phyloP scores from a whole-genome alignment of 2,797 vertebrate genomes.

The Xiphophorus birchmanni region DNA sequence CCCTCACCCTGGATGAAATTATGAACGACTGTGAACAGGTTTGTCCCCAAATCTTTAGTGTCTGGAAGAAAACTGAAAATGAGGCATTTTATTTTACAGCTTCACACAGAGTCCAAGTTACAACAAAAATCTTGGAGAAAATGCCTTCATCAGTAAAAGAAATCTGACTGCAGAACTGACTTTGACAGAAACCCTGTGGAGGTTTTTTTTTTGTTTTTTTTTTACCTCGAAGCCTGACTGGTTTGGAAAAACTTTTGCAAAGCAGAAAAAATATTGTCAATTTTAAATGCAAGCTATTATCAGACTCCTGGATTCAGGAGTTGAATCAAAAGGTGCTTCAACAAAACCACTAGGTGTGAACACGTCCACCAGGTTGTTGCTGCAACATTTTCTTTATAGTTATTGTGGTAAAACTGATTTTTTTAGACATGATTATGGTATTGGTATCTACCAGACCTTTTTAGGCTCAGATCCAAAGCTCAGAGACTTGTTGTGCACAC shows the following conservation, averaged over 20 bases:
- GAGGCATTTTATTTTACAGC: neutral
- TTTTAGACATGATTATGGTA: neutral
- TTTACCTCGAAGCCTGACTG: neutral
- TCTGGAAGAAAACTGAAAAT: neutral
- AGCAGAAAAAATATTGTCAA: neutral
- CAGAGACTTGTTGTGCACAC: neutral
- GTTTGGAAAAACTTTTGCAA: neutral
- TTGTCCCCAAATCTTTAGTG: neutral
- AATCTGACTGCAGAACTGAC: neutral
- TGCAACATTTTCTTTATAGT: neutral
- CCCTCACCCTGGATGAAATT: neutral
- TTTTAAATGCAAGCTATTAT: neutral
- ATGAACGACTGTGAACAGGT: neutral
- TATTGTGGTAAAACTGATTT: neutral
- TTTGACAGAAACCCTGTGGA: neutral
- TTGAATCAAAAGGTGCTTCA: neutral
- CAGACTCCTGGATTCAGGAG: neutral
- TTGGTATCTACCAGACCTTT: neutral
- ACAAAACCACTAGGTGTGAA: neutral
- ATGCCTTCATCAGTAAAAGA: no score
- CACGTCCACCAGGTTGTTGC: neutral
- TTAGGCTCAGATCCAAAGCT: neutral
- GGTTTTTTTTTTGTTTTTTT: no score
- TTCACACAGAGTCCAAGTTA: neutral
- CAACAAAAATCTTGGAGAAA: neutral